Evolutionary conservation across 2,888 invertebrate genomes (phyloP).

Genomic region (Labia minor): DNA sequence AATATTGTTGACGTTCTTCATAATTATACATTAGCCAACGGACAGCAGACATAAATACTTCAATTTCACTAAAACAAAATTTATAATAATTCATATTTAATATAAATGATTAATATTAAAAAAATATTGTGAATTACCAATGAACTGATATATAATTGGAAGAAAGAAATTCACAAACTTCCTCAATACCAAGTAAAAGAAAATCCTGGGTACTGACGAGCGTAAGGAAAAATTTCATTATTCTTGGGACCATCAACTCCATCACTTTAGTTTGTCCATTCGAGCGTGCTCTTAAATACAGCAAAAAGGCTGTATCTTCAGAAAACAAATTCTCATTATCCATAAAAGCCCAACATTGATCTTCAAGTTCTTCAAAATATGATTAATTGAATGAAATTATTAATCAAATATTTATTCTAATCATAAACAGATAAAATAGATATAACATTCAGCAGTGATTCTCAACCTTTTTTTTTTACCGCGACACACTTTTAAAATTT

Average conservation of each 20-base stretch:
- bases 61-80: slow-evolving; percentile 47
- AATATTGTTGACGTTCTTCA: slow-evolving; percentile 45
- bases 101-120: not conserved
- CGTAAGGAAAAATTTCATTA: slow-evolving; percentile 64
- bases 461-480: no score
- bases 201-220: slow-evolving; percentile 66
- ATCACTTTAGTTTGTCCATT: slow-evolving; percentile 46
- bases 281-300: slow-evolving; percentile 37
- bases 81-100: not conserved
- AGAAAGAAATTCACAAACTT: slow-evolving; percentile 53
- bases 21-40: slow-evolving; percentile 67
- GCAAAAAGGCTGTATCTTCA: slow-evolving; percentile 62
- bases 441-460: not conserved
- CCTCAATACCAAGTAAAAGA: slow-evolving; percentile 51
- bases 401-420: not conserved
- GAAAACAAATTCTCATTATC: slow-evolving; percentile 55
- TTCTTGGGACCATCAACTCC: slow-evolving; percentile 61
- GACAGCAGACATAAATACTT: slow-evolving; percentile 68
- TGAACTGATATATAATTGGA: slow-evolving; percentile 66
- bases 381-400: no score
- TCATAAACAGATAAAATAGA: not conserved
- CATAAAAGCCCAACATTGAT: slow-evolving; percentile 68
- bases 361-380: slow-evolving; percentile 50
- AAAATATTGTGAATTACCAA: slow-evolving; percentile 45
- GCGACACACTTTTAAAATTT: no score